Base-by-base conservation (phyloP, 2,888 invertebrate genomes). In the Zaprionus bogoriensis region DNA sequence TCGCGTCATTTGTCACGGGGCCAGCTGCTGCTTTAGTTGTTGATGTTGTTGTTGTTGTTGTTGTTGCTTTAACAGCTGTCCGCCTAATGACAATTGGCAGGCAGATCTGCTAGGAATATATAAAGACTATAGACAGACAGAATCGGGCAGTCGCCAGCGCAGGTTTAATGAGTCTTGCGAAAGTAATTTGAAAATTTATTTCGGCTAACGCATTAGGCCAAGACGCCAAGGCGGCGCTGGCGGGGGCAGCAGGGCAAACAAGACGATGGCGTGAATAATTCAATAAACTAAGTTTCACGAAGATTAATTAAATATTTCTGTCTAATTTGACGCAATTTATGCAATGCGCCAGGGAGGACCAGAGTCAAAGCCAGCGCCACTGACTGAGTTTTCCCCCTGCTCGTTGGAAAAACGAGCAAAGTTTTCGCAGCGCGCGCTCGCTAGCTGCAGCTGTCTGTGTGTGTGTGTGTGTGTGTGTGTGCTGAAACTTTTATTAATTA, bases 1-100 rank as follows among this genome's bases (percentile, higher is more conserved):
- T 88, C 74, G 88, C 72, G 76, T 86, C 87, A 87, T 87, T 87
- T 87, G 87, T 87, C 88, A 88, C n/a, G n/a, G 76, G 76, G 75
- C 70, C 87, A 88, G 86, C 81, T 87, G 86, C 66, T 73, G n/a
- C n/a, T n/a, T n/a, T n/a, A n/a, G n/a, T n/a, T n/a, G n/a, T n/a
- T n/a, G n/a, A n/a, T n/a, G n/a, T n/a, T n/a, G n/a, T n/a, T n/a
- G n/a, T n/a, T n/a, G n/a, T n/a, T n/a, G n/a, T n/a, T n/a, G n/a
- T n/a, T n/a, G n/a, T n/a, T n/a, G n/a, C n/a, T n/a, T n/a, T n/a
- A n/a, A n/a, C n/a, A n/a, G n/a, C n/a, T n/a, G n/a, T n/a, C 30
- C 25, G 67, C 67, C 71, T 77, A 74, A 74, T 75, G 75, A 80
- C 84, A 80, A 81, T 79, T 70, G 77, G 54, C 81, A 72, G 51